These are phyloP conservation scores for Yponomeuta sedellus DNA, from an alignment of 2,888 invertebrate species.

Conservation along the genomic window DNA sequence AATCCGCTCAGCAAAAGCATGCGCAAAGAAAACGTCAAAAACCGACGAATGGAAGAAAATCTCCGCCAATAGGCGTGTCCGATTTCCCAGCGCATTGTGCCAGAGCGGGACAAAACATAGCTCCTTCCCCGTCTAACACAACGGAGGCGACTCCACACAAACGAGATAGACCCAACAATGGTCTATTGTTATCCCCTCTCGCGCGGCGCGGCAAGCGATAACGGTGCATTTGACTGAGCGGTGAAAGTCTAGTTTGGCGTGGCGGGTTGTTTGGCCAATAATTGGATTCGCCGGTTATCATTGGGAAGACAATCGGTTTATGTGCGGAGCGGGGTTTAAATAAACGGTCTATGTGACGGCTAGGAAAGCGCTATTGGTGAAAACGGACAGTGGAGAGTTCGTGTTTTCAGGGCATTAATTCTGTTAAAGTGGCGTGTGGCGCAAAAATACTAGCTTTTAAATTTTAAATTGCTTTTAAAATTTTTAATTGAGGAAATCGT, in stretches of 20 bases:
- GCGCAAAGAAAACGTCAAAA: constrained; percentile 9
- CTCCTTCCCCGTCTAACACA: constrained; percentile 43
- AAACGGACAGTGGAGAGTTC: too few relatives aligned
- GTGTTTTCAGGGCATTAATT: too few relatives aligned
- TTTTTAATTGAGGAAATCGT: too few relatives aligned
- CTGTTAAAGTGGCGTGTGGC: too few relatives aligned
- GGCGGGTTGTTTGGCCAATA: constrained; percentile 48
- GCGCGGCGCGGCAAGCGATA: constrained; percentile 39
- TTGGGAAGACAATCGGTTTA: constrained; percentile 64
- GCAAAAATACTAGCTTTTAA: too few relatives aligned
- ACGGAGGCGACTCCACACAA: constrained; percentile 50
- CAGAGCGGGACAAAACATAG: constrained; percentile 40
- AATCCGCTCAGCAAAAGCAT: background rate
- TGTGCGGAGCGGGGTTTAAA: constrained; percentile 2
- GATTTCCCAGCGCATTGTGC: constrained; percentile 54
- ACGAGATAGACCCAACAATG: constrained; percentile 72
- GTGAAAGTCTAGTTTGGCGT: background rate
- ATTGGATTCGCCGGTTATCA: constrained; percentile 66
- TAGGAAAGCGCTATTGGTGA: too few relatives aligned
- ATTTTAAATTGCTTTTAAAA: too few relatives aligned
- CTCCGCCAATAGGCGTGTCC: constrained; percentile 34
- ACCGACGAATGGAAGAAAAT: constrained; percentile 24
- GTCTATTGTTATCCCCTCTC: constrained; percentile 72
- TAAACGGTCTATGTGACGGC: background rate
- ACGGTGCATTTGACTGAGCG: constrained; percentile 23